These are phyloP conservation scores for Epinephelus lanceolatus DNA, from an alignment of 2,113 vertebrate species.

Conservation along the genomic window DNA sequence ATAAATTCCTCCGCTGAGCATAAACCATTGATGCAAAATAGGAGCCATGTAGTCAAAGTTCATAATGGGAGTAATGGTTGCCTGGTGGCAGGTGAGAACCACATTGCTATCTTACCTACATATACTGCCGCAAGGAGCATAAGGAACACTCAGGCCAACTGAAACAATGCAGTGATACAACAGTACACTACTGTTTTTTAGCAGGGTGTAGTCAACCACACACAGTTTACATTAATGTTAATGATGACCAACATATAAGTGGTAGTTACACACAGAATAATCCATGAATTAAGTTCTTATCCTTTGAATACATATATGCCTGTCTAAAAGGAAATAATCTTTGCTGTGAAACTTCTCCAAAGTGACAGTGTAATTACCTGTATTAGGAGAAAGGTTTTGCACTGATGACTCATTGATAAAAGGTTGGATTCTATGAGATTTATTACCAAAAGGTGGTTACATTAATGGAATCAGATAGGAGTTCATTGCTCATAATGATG, in stretches of 20 bases:
- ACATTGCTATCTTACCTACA: neutral
- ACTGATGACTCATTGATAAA: conserved; percentile 8
- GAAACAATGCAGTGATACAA: neutral
- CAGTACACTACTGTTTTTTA: neutral
- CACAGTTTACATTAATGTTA: neutral
- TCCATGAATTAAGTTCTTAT: neutral
- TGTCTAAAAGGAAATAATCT: conserved; percentile 6
- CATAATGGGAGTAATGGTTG: too few species aligned
- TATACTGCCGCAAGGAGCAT: neutral
- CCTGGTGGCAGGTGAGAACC: neutral
- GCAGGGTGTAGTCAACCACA: neutral
- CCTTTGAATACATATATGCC: neutral
- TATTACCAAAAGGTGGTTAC: neutral
- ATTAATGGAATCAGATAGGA: neutral
- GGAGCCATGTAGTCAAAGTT: too few species aligned
- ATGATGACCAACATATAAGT: too few species aligned
- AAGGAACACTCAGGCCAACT: neutral
- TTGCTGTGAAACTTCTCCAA: neutral
- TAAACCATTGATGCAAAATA: too few species aligned
- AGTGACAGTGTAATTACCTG: conserved; percentile 15
- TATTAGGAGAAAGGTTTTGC: neutral
- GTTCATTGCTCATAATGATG: neutral
- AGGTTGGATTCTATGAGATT: neutral
- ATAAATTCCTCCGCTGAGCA: too few species aligned
- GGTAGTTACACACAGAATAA: neutral